Conservation (phyloP, 2,888 invertebrate species). For the Aspidiotus destructor region DNA sequence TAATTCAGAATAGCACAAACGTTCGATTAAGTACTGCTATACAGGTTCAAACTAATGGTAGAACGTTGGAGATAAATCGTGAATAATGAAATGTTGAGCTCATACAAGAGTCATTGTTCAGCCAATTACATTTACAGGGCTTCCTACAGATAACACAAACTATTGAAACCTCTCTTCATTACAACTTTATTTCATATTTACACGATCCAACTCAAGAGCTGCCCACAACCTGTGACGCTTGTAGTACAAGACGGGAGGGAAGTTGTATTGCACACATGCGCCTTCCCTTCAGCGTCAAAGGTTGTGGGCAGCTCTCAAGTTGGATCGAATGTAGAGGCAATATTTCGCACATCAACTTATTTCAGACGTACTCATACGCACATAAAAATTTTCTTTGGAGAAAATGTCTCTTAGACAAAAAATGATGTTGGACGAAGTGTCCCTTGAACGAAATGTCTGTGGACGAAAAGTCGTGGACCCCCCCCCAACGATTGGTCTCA, state of each 20-base stretch:
- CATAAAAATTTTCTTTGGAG: not conserved
- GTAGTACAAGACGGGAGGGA: no score
- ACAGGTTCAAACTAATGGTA: not conserved
- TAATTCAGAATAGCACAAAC: not conserved
- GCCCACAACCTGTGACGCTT: no score
- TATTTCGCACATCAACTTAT: not conserved
- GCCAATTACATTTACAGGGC: not conserved
- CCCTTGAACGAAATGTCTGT: not conserved
- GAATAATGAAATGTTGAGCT: not conserved
- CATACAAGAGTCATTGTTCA: not conserved
- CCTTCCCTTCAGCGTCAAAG: no score
- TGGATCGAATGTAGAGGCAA: no score
- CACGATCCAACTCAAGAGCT: no score
- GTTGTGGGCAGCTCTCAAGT: no score
- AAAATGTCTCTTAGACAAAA: not conserved
- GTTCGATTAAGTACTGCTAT: constrained; percentile 1
- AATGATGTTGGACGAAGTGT: not conserved
- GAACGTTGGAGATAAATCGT: not conserved
- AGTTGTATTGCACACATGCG: no score
- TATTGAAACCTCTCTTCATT: not conserved
- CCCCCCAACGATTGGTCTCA: no score
- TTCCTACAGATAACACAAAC: not conserved
- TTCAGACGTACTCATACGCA: not conserved
- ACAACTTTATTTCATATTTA: not conserved
- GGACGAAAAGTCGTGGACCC: not conserved